Base-by-base conservation (phyloP, 2,797 vertebrate species). In the Acipenser oxyrinchus region DNA sequence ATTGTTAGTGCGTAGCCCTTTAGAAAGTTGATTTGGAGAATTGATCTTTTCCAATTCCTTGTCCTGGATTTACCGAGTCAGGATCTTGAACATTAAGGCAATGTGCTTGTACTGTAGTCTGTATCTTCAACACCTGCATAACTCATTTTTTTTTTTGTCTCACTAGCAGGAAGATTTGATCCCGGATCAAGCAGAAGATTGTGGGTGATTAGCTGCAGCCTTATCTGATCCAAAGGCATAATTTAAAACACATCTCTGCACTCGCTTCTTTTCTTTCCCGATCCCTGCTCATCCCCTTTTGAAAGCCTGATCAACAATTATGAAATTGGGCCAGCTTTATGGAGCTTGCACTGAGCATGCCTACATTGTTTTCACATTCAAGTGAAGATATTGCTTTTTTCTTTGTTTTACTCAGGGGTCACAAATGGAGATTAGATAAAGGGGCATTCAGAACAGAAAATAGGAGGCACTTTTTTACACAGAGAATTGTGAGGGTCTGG, bases 141-240 rank as follows among this genome's bases (percentile, higher is more conserved):
- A 23, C 11, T 7, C 50, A 61, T 53, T 50, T 61, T 11, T 10
- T 60, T 13, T 62, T 63, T 50, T n/a, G 48, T 23, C 23, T 59
- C 51, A 37, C 49, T 62, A 10, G 13, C 15, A 51, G 11, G 52
- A 10, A 6, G 48, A 52, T 60, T 13, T 50, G 60, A 66, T 70
- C 60, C 65, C 4, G 37, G 64, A 66, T 69, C 64, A 66, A 64
- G 58, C 23, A 9, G 12, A 48, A 53, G 9, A 51, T 66, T 64
- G 64, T 9, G 55, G 60, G 65, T 64, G 67, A 69, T 63, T 68
- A 66, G 65, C 51, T 52, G 37, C 51, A 18, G 37, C 51, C 71
- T 72, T 64, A 68, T 62, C 64, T 63, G 61, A 69, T 68, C 64
- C 60, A 49, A 48, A 51, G 10, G 55, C 7, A 59, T 13, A 48